These are phyloP conservation scores for Patagioenas fasciata DNA, from an alignment of 2,113 vertebrate species.

Conservation along the genomic window DNA sequence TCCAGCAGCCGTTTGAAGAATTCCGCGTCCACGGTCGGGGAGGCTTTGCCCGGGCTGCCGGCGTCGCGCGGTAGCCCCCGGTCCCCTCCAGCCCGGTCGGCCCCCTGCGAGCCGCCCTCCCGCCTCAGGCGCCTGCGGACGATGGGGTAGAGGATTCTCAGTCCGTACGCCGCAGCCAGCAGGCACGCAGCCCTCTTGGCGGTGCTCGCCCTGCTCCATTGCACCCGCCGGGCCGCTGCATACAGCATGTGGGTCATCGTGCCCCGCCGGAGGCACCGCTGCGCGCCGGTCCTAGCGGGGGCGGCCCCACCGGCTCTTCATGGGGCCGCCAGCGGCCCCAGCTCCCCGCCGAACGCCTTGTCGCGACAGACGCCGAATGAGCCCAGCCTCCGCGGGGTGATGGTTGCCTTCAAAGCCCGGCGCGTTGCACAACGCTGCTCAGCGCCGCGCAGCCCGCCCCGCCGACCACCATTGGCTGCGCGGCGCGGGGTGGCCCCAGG, in stretches of 20 bases:
- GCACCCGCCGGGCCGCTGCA: slow-evolving; percentile 80
- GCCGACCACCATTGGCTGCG: slow-evolving; percentile 44
- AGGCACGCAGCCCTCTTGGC: slow-evolving; percentile 84
- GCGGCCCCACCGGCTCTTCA: not conserved
- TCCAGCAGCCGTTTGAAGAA: slow-evolving; percentile 90
- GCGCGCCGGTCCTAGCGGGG: not conserved
- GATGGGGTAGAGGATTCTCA: slow-evolving; percentile 84
- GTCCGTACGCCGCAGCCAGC: slow-evolving; percentile 85
- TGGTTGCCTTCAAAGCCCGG: slow-evolving; percentile 31
- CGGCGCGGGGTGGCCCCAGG: not conserved
- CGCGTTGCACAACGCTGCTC: slow-evolving; percentile 27
- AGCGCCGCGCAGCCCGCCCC: slow-evolving; percentile 28
- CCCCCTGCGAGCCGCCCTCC: not conserved
- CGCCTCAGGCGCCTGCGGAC: slow-evolving; percentile 74
- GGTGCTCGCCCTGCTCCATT: slow-evolving; percentile 81
- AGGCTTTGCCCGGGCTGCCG: slow-evolving; percentile 31
- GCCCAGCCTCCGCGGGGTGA: not conserved
- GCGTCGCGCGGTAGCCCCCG: slow-evolving; percentile 5
- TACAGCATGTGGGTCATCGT: slow-evolving; percentile 87
- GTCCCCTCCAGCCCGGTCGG: not conserved
- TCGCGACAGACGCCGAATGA: not conserved
- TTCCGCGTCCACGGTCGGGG: slow-evolving; percentile 85
- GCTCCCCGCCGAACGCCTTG: not conserved
- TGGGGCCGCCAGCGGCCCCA: not conserved
- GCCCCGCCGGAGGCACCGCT: not conserved